A percentile compares a stretch with the other conserved stretches of the same genome.
Evolutionary conservation across 2,888 invertebrate genomes (phyloP).

Genomic region (Cantharis lateralis): DNA sequence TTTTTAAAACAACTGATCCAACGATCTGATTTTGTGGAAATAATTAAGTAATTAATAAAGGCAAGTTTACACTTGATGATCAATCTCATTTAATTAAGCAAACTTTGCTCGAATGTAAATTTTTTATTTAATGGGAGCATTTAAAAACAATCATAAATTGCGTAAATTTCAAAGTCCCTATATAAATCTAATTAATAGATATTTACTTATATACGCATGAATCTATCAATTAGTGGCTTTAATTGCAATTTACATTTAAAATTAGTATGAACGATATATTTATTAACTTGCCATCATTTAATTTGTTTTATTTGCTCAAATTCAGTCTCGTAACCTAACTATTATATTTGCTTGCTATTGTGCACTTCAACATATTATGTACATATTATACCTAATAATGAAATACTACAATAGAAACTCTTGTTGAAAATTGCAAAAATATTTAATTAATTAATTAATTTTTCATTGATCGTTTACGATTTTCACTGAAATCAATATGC

Average conservation of each 20-base stretch:
- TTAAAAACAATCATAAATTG: neutral
- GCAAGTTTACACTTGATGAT: neutral
- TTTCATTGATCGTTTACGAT: neutral
- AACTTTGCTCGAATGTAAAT: neutral
- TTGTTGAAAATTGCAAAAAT: neutral
- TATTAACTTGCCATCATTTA: constrained; percentile 11
- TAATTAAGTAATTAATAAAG: neutral
- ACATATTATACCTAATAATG: neutral
- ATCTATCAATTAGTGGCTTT: constrained; percentile 17
- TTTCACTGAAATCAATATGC: neutral
- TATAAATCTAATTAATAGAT: neutral
- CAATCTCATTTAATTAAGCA: neutral
- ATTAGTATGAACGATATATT: constrained; percentile 7
- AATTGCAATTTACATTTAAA: constrained; percentile 24
- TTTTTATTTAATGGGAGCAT: neutral
- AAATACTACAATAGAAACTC: neutral
- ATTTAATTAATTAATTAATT: neutral
- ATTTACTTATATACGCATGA: constrained; percentile 13
- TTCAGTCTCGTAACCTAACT: neutral
- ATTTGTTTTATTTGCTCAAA: neutral
- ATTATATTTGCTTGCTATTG: neutral
- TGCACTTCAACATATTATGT: neutral
- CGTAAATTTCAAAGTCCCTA: neutral
- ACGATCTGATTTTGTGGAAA: neutral
- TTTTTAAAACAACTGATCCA: neutral